Base-by-base conservation (phyloP, 2,888 invertebrate species). In the Prionchulus punctatus region DNA sequence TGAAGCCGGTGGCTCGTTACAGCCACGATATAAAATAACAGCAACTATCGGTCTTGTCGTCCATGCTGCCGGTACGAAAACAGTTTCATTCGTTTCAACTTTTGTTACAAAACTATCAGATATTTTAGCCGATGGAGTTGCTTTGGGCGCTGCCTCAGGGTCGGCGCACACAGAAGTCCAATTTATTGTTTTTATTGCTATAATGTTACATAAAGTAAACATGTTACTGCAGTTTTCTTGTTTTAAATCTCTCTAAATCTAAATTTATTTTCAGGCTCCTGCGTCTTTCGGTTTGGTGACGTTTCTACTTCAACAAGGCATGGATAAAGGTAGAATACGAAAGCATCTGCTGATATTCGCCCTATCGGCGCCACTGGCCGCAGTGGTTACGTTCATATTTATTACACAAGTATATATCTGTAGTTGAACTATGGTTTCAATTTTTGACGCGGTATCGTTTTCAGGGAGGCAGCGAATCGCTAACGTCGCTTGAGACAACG, bases 221-320 rank as follows among this genome's bases (percentile, higher is more conserved):
- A 21, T 53, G 4, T 23, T 21, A 21, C 15, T 25, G 28, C 21
- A 25, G 28, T 27, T 61, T 55, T 36, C 23, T 12, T 7, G 7
- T 26, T 4, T 18, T 30, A 56, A 56, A 28, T 55, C 30, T 12
- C 15, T 23, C 18, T 12, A 56, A 56, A 26, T 12, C 15, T 12
- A 12, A 12, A 55, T 51, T 28, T 53, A 57, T 55, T 69, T 72
- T 45, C 65, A 82, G 82, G 96, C 94, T 0, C 98, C 98, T 0
- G 96, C 98, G 2, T 92, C 98, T 0, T 98, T 98, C 76, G 98
- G 96, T 0, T 78, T 98, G 21, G 94, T 94, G 43, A 91, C 94
- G n/a, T 96, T 94, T 73, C 77, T 98, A 45, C 73, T 98, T 60
- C 92, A 94, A 70, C 92, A 91, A 67, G 91, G 91, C 3, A 79